Evolutionary conservation across 2,888 invertebrate species (phyloP).

Genomic region (Eristalis pertinax): DNA sequence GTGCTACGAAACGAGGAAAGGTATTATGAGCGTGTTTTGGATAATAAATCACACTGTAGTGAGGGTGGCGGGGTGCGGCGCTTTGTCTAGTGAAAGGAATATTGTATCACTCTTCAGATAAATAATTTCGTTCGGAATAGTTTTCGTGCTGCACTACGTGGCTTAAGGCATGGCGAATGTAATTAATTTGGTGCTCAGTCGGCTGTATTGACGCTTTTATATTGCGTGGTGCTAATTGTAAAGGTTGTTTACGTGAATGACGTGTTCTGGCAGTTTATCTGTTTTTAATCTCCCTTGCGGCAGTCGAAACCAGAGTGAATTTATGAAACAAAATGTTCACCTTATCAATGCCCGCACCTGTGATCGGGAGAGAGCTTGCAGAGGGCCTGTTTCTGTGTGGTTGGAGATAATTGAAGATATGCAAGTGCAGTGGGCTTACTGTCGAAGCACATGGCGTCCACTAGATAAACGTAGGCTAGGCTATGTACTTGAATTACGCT

Average conservation of each 20-base stretch:
- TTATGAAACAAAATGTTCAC: too few species aligned
- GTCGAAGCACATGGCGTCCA: too few species aligned
- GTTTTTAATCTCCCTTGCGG: too few species aligned
- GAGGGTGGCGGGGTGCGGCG: background rate
- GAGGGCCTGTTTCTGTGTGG: too few species aligned
- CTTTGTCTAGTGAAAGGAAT: background rate
- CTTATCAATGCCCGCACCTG: too few species aligned
- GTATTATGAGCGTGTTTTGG: conserved; percentile 9
- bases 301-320: too few species aligned
- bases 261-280: too few species aligned
- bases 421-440: too few species aligned
- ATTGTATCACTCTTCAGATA: background rate
- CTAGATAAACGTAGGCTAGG: too few species aligned
- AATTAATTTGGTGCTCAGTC: background rate
- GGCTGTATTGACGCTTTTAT: background rate
- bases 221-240: background rate
- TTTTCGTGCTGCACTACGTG: background rate
- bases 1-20: background rate
- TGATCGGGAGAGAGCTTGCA: too few species aligned
- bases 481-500: too few species aligned
- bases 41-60: background rate
- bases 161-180: background rate
- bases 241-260: background rate
- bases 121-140: background rate
- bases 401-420: too few species aligned